phyloP scores from a whole-genome alignment of 2,797 vertebrate species.

The Sardinella longiceps region DNA sequence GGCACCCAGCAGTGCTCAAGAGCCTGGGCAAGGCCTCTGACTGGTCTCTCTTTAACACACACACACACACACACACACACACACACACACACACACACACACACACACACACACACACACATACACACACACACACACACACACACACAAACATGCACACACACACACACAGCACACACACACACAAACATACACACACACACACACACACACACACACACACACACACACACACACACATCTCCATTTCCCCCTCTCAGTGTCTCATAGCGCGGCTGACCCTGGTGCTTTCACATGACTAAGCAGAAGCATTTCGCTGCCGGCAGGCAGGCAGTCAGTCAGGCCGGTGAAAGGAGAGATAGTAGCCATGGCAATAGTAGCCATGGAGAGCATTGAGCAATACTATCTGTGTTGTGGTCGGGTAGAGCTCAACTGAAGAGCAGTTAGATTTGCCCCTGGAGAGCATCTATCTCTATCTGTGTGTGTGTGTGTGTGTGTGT shows the following conservation, averaged over 20 bases:
- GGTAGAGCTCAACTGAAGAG: background rate
- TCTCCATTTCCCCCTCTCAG: too few relatives aligned
- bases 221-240: background rate
- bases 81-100: too few relatives aligned
- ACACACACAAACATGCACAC: conserved; percentile 4
- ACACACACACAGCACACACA: too few relatives aligned
- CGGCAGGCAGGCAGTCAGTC: background rate
- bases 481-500: background rate
- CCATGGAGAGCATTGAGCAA: background rate
- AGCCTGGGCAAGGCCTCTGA: background rate
- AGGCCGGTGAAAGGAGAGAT: background rate
- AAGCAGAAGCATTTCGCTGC: background rate
- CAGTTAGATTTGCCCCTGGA: background rate
- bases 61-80: too few relatives aligned
- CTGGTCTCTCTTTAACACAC: background rate
- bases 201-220: background rate
- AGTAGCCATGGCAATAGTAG: background rate
- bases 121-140: background rate
- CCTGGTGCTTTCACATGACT: background rate
- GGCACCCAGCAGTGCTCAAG: background rate
- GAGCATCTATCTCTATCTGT: background rate
- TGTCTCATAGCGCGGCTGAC: background rate
- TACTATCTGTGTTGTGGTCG: background rate
- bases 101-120: background rate
- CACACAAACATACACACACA: too few relatives aligned